These are phyloP conservation scores for Papilio demoleus DNA, from an alignment of 2,888 invertebrate genomes.

Conservation along the genomic window DNA sequence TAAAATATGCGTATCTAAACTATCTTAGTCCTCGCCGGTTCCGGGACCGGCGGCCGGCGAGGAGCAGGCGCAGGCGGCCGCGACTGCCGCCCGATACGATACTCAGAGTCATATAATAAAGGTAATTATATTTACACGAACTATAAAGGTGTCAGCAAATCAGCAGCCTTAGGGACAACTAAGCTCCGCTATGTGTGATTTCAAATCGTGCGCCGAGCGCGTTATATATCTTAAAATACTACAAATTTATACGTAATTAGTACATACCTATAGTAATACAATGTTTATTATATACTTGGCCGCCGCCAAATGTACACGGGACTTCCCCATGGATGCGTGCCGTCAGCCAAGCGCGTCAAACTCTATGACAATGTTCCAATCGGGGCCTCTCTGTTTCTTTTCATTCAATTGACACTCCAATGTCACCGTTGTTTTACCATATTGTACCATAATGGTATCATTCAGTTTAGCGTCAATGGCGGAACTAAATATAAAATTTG, in stretches of 20 bases:
- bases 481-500: neutral
- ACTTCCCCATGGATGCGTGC: slow-evolving; percentile 38
- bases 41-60: slow-evolving; percentile 45
- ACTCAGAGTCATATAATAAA: slow-evolving; percentile 76
- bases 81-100: slow-evolving; percentile 55
- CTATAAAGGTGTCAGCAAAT: slow-evolving; percentile 80
- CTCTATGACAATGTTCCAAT: neutral
- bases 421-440: slow-evolving; percentile 15
- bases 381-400: neutral
- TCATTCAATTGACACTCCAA: slow-evolving; percentile 27
- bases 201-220: slow-evolving; percentile 78
- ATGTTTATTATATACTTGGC: slow-evolving; percentile 51
- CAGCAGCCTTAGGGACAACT: slow-evolving; percentile 80
- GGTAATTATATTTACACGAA: slow-evolving; percentile 82
- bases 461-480: neutral
- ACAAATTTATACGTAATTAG: slow-evolving; percentile 78
- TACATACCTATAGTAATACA: slow-evolving; percentile 55
- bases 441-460: neutral
- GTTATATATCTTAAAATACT: slow-evolving; percentile 68
- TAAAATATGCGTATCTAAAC: slow-evolving; percentile 83
- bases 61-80: slow-evolving; percentile 45
- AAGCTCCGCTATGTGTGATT: slow-evolving; percentile 82
- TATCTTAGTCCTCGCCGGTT: slow-evolving; percentile 67
- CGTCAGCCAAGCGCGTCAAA: slow-evolving; percentile 28
- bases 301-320: slow-evolving; percentile 45